Percentiles rank a stretch among this genome's conserved stretches.
Conservation (phyloP, 2,797 vertebrate genomes). For the Propithecus deckenii region DNA sequence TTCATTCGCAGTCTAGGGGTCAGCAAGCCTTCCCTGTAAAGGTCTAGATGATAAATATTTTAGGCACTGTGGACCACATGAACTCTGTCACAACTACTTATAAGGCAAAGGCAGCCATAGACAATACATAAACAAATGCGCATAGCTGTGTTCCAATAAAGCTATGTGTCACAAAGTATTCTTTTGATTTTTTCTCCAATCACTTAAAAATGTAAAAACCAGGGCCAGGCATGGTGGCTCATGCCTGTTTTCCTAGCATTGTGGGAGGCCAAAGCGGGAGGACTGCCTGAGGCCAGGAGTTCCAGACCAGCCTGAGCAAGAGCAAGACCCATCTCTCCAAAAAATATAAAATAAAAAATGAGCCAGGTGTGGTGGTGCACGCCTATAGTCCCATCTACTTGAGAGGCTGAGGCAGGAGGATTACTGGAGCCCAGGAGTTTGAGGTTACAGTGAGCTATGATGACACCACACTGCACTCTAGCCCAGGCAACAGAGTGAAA, state of each 20-base stretch:
- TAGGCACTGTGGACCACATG: background rate
- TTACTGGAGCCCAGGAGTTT: background rate
- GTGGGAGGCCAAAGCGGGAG: background rate
- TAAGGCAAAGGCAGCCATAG: background rate
- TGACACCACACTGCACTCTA: background rate
- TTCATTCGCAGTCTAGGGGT: constrained; percentile 19
- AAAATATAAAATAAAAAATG: background rate
- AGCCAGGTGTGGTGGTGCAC: background rate
- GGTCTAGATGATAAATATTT: constrained; percentile 30
- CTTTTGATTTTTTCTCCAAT: background rate
- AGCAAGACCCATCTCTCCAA: background rate
- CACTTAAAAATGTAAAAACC: background rate
- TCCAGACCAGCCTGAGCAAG: background rate
- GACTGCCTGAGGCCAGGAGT: background rate
- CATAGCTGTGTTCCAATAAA: background rate
- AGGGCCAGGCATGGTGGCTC: background rate
- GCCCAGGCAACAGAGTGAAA: background rate
- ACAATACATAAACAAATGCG: background rate
- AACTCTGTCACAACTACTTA: background rate
- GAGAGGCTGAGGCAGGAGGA: background rate
- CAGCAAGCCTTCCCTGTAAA: constrained; percentile 13
- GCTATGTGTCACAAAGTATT: background rate
- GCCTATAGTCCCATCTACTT: background rate
- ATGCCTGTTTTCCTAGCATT: background rate
- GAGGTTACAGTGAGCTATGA: background rate